phyloP scores from a whole-genome alignment of 2,113 vertebrate species.

The Baryphthengus martii region DNA sequence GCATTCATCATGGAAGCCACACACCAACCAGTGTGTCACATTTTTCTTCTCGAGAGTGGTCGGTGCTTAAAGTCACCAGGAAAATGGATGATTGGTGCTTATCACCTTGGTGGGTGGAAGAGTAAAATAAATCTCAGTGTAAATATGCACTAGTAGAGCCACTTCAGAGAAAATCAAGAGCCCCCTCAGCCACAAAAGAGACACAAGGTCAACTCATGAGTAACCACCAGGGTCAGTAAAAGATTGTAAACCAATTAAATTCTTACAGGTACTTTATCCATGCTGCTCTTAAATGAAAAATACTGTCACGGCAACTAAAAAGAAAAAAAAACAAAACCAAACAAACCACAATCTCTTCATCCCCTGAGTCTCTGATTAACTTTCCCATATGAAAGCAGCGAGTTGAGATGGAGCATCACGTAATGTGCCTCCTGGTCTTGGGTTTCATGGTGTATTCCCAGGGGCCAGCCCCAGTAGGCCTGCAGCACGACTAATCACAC shows the following conservation, averaged over 20 bases:
- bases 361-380: neutral
- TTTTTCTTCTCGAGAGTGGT: constrained; percentile 5
- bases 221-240: neutral
- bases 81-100: neutral
- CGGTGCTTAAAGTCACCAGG: neutral
- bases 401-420: neutral
- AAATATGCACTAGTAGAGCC: neutral
- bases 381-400: neutral
- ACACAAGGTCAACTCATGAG: neutral
- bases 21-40: neutral
- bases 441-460: neutral
- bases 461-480: neutral
- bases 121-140: neutral
- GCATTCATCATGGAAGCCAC: neutral
- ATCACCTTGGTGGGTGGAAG: neutral
- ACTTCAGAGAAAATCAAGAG: neutral
- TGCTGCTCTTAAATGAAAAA: neutral
- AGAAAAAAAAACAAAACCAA: neutral
- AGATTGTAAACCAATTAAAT: neutral
- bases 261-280: neutral
- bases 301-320: neutral
- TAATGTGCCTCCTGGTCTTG: neutral
- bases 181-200: neutral
- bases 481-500: neutral
- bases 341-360: neutral